phyloP scores from a whole-genome alignment of 2,888 invertebrate genomes.

The Pegoplata infirma region DNA sequence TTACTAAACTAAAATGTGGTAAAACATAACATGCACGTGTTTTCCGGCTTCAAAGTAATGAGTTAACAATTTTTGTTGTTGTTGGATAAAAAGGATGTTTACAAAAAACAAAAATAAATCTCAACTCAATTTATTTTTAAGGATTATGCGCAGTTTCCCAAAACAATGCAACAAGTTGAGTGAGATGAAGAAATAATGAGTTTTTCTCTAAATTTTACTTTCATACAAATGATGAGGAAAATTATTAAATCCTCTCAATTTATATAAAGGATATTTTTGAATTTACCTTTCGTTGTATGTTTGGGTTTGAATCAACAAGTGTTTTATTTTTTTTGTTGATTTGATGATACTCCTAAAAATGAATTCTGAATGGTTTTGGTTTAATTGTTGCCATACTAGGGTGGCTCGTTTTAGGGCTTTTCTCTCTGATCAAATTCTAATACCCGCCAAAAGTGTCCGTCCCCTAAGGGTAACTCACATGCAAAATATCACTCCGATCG shows the following conservation, averaged over 20 bases:
- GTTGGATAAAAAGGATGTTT: background rate
- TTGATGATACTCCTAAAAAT: too few relatives aligned
- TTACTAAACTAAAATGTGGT: slow-evolving; percentile 7
- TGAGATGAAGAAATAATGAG: background rate
- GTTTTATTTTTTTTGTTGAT: background rate
- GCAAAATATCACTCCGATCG: too few relatives aligned
- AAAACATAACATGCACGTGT: slow-evolving; percentile 34
- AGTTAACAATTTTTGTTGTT: slow-evolving; percentile 18
- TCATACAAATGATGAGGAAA: background rate
- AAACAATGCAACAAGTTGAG: slow-evolving; percentile 41
- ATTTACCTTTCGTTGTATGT: background rate
- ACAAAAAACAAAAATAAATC: too few relatives aligned
- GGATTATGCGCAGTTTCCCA: slow-evolving; percentile 35
- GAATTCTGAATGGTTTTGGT: too few relatives aligned
- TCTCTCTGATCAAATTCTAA: too few relatives aligned
- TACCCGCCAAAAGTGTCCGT: too few relatives aligned
- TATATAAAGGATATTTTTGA: background rate
- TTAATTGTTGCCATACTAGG: slow-evolving; percentile 12
- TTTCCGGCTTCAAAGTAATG: background rate
- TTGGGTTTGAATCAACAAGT: slow-evolving; percentile 23
- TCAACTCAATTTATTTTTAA: slow-evolving; percentile 8
- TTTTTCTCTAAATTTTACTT: background rate
- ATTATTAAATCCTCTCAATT: background rate
- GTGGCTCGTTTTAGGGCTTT: too few relatives aligned
- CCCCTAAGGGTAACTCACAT: too few relatives aligned